Conservation (phyloP, 1,140 invertebrate species). For the Conopomorpha cramerella region DNA sequence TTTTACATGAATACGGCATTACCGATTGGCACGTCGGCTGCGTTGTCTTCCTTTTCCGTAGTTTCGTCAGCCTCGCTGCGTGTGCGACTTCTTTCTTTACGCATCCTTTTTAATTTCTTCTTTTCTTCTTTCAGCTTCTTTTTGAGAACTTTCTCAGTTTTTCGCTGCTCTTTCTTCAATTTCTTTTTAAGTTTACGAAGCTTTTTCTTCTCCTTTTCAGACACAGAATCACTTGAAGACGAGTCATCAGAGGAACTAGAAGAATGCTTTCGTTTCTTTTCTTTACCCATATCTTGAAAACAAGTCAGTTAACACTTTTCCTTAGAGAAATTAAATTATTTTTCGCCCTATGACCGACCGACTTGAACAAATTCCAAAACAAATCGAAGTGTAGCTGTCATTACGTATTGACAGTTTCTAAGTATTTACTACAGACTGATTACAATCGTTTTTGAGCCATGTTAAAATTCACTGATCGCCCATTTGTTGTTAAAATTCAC, state of each 20-base stretch:
- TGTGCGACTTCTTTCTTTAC: conserved; percentile 18
- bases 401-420: no score
- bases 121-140: conserved; percentile 49
- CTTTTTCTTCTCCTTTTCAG: conserved; percentile 38
- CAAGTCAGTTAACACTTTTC: no score
- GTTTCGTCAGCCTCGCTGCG: conserved; percentile 13
- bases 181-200: conserved; percentile 52
- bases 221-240: conserved; percentile 26
- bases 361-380: no score
- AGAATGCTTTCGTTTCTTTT: conserved; percentile 26
- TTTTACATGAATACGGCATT: no score
- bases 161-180: conserved; percentile 48
- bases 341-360: no score
- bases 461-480: no score
- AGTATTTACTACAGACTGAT: no score
- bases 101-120: conserved; percentile 37
- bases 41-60: conserved; percentile 13
- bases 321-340: no score
- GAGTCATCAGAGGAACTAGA: conserved; percentile 18
- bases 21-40: conserved; percentile 58
- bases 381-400: no score
- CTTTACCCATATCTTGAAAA: no score
- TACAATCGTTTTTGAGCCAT: no score
- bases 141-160: conserved; percentile 44
- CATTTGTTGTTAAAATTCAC: no score